phyloP scores from a whole-genome alignment of 1,140 invertebrate genomes.

The Ectropis grisescens region DNA sequence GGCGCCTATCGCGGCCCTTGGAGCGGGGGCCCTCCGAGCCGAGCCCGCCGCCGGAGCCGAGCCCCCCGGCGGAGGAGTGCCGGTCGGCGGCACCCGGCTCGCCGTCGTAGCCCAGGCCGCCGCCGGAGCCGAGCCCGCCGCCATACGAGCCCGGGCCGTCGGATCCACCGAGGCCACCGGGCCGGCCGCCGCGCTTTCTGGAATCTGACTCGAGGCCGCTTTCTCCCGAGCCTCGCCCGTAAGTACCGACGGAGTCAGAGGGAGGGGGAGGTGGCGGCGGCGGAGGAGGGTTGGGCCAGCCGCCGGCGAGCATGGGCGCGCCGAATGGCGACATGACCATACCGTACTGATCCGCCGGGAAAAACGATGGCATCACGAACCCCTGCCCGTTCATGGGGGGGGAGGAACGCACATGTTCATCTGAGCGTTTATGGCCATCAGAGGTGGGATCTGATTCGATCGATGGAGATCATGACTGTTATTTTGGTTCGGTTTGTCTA shows the following conservation, averaged over 20 bases:
- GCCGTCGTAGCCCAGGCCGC: constrained; percentile 18
- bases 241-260: constrained; percentile 20
- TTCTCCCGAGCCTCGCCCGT: constrained; percentile 40
- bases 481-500: constrained; percentile 19
- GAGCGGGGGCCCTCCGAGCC: constrained; percentile 21
- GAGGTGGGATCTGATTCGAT: constrained; percentile 40
- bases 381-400: constrained; percentile 35
- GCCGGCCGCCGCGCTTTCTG: constrained; percentile 49
- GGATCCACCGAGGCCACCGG: constrained; percentile 38
- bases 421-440: constrained; percentile 54
- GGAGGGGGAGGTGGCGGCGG: constrained; percentile 47
- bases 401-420: constrained; percentile 48
- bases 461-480: constrained; percentile 18
- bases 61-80: constrained; percentile 23
- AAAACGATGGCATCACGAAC: constrained; percentile 48
- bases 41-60: constrained; percentile 24
- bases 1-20: constrained; percentile 38
- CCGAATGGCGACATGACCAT: constrained; percentile 45
- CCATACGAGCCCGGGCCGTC: constrained; percentile 16
- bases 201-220: constrained; percentile 57
- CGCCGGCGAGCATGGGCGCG: constrained; percentile 24
- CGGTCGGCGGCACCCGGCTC: constrained; percentile 21
- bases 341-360: constrained; percentile 47
- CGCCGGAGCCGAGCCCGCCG: constrained; percentile 19
- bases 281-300: constrained; percentile 39